A percentile compares a stretch with the other conserved stretches of the same genome.
phyloP scores from a whole-genome alignment of 2,113 vertebrate species.

The Verasper variegatus region DNA sequence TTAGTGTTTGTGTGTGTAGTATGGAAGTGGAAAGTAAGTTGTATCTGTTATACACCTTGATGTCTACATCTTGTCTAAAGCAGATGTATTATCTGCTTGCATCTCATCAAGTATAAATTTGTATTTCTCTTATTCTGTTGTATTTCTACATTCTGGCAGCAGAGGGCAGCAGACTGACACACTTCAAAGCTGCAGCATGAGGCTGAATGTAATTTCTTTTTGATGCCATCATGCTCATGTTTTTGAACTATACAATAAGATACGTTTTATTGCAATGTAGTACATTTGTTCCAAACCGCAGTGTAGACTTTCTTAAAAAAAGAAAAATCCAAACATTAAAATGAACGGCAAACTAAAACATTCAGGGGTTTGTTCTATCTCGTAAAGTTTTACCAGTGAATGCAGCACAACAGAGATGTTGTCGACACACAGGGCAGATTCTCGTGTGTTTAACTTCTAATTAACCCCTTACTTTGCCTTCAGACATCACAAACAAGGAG shows the following conservation, averaged over 20 bases:
- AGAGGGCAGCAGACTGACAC: constrained; percentile 67
- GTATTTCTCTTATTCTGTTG: background rate
- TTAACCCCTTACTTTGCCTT: constrained; percentile 2
- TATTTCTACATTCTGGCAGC: constrained; percentile 14
- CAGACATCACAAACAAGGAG: constrained; percentile 27
- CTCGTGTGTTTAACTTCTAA: background rate
- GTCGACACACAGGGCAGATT: background rate
- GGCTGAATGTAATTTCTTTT: background rate
- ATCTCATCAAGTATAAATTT: background rate
- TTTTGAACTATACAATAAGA: background rate
- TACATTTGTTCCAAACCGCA: background rate
- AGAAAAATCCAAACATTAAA: background rate
- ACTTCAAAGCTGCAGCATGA: background rate
- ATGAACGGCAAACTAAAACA: background rate
- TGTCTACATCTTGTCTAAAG: too few species aligned
- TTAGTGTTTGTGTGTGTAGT: too few species aligned
- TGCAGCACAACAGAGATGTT: background rate
- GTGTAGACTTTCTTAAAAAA: background rate
- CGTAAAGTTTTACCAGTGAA: background rate
- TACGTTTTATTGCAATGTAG: background rate
- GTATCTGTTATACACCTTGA: too few species aligned
- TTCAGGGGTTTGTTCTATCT: background rate
- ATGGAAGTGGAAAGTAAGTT: too few species aligned
- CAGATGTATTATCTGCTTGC: too few species aligned
- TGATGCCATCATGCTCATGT: background rate